Base-by-base conservation (phyloP, 2,888 invertebrate genomes). In the Isoperla grammatica region DNA sequence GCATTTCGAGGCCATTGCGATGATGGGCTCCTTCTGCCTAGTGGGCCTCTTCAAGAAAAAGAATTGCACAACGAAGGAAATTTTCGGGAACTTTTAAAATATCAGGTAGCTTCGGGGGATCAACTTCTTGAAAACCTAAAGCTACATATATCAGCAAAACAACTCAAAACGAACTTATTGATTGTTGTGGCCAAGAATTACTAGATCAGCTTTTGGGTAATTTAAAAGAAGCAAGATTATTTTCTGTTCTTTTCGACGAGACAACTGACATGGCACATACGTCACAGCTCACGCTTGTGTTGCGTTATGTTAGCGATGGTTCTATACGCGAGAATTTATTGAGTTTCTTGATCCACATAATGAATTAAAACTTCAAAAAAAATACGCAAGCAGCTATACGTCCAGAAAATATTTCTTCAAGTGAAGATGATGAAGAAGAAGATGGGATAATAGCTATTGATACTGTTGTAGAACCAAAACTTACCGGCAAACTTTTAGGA, bases 141-240 rank as follows among this genome's bases (percentile, higher is more conserved):
- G 66, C 68, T 2, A 69, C 67, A 40, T 65, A 64, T 39, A 68
- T 65, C 8, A 69, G 68, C 48, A 70, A 70, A 64, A 65, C 66
- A 3, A 66, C 62, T 15, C 68, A 69, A 63, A 71, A 69, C 61
- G 60, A 67, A 56, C 37, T 70, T n/a, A 70, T 70, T 46, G 61
- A 67, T 13, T 60, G 59, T 19, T 68, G 61, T 46, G 63, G 64
- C 6, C 9, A 61, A 40, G 56, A 61, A 59, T 55, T 61, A 22
- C 19, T 22, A 37, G 35, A 29, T 13, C 6, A 48, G 29, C n/a
- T 57, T 9, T n/a, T 57, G 17, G 1, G 4, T 12, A 1, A 57
- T 39, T 39, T 61, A 15, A 53, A 29, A 20, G 20, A 17, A 45
- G 45, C 57, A 4, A 37, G 37, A 22, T 40, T 56, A 6, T 65